These are phyloP conservation scores for Chiroxiphia lanceolata DNA, from an alignment of 2,797 vertebrate species.

Conservation along the genomic window DNA sequence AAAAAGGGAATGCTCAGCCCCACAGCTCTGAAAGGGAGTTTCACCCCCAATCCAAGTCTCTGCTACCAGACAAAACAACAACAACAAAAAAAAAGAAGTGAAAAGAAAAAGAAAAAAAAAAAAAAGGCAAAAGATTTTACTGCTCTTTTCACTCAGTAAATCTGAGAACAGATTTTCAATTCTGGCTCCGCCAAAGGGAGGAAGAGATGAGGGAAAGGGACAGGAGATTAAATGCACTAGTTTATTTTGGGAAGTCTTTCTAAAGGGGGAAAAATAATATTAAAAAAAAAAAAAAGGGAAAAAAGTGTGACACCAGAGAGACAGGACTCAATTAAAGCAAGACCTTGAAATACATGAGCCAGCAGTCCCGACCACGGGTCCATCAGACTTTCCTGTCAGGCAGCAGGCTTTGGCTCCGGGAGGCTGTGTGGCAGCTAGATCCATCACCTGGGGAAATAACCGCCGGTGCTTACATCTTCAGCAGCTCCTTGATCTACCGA, in stretches of 20 bases:
- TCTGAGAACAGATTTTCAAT: conserved; percentile 10
- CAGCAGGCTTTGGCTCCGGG: background rate
- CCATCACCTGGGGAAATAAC: conserved; percentile 48
- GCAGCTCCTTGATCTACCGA: conserved; percentile 31
- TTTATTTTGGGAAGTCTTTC: conserved; percentile 33
- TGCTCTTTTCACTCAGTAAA: background rate
- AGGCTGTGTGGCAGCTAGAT: conserved; percentile 30
- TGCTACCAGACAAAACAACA: background rate
- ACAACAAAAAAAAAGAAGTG: background rate
- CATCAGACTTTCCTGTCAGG: background rate
- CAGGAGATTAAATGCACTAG: background rate
- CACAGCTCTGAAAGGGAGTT: background rate
- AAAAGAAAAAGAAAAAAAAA: background rate
- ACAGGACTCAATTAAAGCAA: conserved; percentile 47
- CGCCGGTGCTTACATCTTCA: conserved; percentile 41
- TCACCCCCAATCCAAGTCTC: background rate
- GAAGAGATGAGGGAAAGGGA: background rate
- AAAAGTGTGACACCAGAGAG: background rate
- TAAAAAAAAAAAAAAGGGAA: background rate
- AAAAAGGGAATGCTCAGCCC: background rate
- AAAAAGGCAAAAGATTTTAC: background rate
- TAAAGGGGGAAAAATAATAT: background rate
- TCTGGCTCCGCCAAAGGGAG: background rate
- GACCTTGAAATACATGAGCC: conserved; percentile 10
- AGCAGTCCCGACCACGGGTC: background rate